Conservation (phyloP, 2,888 invertebrate genomes). For the Orchesellides sinensis region DNA sequence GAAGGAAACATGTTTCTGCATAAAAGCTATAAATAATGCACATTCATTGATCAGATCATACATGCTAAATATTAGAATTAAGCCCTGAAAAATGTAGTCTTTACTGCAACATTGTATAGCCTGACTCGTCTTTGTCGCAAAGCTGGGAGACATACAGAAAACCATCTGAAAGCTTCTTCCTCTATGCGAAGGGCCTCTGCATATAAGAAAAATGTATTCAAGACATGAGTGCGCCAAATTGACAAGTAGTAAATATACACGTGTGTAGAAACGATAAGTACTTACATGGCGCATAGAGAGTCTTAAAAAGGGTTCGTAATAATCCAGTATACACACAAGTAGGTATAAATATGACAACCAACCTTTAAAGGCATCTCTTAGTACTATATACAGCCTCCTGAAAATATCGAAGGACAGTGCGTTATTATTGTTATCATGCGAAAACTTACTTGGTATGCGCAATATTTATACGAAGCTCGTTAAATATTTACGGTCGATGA, state of each 20-base stretch:
- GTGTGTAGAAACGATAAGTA: not conserved
- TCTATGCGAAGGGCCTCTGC: too few relatives aligned
- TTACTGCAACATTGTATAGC: too few relatives aligned
- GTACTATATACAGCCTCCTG: not conserved
- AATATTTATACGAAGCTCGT: conserved; percentile 22
- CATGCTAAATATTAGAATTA: too few relatives aligned
- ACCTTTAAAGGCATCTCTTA: not conserved
- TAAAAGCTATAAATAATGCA: too few relatives aligned
- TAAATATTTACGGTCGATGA: conserved; percentile 60
- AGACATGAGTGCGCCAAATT: conserved; percentile 31
- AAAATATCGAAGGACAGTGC: conserved; percentile 10
- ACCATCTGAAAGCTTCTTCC: too few relatives aligned
- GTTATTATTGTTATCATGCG: conserved; percentile 29
- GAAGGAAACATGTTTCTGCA: too few relatives aligned
- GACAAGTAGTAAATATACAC: conserved; percentile 21
- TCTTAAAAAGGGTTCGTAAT: not conserved
- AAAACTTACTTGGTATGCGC: conserved; percentile 3
- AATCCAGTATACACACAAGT: not conserved
- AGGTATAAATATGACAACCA: not conserved
- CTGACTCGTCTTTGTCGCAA: too few relatives aligned
- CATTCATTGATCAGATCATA: too few relatives aligned
- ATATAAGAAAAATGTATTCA: too few relatives aligned
- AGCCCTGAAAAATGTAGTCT: too few relatives aligned
- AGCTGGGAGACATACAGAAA: too few relatives aligned
- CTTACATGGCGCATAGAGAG: not conserved